Conservation (phyloP, 1,140 invertebrate genomes). For the Kradibia gibbosae region DNA sequence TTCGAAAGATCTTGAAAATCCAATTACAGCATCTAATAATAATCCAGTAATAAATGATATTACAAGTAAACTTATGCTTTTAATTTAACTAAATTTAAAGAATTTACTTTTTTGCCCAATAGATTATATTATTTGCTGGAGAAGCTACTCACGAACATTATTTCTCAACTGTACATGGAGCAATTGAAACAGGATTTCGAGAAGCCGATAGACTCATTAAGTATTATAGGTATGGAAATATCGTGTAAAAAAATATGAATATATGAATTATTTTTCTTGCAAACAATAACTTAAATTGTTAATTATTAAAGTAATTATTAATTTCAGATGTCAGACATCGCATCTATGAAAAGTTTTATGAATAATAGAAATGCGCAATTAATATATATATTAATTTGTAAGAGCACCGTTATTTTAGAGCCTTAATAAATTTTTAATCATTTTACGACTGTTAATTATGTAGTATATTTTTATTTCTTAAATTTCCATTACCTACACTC, state of each 20-base stretch:
- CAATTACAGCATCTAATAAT: slow-evolving; percentile 55
- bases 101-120: slow-evolving; percentile 39
- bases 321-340: not conserved
- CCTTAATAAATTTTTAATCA: too few species aligned
- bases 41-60: slow-evolving; percentile 58
- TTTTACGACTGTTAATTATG: too few species aligned
- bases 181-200: slow-evolving; percentile 82
- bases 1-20: slow-evolving; percentile 58
- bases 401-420: too few species aligned
- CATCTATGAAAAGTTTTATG: not conserved
- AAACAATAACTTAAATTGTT: not conserved
- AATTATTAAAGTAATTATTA: not conserved
- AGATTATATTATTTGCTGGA: slow-evolving; percentile 79
- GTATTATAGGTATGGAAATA: slow-evolving; percentile 61
- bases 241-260: not conserved
- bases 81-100: slow-evolving; percentile 27
- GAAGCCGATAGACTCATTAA: slow-evolving; percentile 80
- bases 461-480: too few species aligned
- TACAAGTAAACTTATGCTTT: slow-evolving; percentile 11
- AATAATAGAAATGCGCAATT: not conserved
- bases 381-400: not conserved
- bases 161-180: slow-evolving; percentile 87
- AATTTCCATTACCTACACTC: too few species aligned
- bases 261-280: too few species aligned
- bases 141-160: slow-evolving; percentile 80